Percentiles rank a stretch among this genome's conserved stretches.
Conservation (phyloP, 2,888 invertebrate genomes). For the Danaus chrysippus region DNA sequence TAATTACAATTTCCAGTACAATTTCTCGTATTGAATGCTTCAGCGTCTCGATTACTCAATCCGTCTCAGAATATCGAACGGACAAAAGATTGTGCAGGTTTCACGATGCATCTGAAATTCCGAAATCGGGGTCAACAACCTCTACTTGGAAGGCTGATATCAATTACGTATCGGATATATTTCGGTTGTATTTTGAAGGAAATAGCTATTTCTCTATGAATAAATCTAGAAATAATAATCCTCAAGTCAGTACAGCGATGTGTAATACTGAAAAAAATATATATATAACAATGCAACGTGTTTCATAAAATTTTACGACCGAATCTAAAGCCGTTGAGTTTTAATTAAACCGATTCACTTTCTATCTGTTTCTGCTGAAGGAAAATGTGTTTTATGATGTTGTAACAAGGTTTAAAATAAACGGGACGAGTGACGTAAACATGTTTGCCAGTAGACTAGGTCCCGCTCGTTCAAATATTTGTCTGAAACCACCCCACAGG, state of each 20-base stretch:
- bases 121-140: conserved; percentile 57
- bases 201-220: too few relatives aligned
- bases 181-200: too few relatives aligned
- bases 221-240: too few relatives aligned
- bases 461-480: conserved; percentile 38
- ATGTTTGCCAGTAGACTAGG: conserved; percentile 31
- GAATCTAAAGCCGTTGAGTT: conserved; percentile 24
- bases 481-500: conserved; percentile 26
- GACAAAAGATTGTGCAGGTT: conserved; percentile 30
- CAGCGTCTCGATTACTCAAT: background rate
- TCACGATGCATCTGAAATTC: conserved; percentile 46
- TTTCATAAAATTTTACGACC: conserved; percentile 25
- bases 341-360: conserved; percentile 30
- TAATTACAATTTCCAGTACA: too few relatives aligned
- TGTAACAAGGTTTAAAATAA: conserved; percentile 16
- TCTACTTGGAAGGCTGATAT: conserved; percentile 25
- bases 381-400: conserved; percentile 13
- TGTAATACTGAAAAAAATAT: too few relatives aligned
- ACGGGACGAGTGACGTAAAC: conserved; percentile 26
- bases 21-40: too few relatives aligned
- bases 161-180: background rate
- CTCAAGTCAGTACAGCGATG: too few relatives aligned
- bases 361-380: conserved; percentile 16
- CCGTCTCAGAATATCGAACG: conserved; percentile 13
- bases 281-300: conserved; percentile 24